phyloP scores from a whole-genome alignment of 2,113 vertebrate genomes.

The Agelaius phoeniceus region DNA sequence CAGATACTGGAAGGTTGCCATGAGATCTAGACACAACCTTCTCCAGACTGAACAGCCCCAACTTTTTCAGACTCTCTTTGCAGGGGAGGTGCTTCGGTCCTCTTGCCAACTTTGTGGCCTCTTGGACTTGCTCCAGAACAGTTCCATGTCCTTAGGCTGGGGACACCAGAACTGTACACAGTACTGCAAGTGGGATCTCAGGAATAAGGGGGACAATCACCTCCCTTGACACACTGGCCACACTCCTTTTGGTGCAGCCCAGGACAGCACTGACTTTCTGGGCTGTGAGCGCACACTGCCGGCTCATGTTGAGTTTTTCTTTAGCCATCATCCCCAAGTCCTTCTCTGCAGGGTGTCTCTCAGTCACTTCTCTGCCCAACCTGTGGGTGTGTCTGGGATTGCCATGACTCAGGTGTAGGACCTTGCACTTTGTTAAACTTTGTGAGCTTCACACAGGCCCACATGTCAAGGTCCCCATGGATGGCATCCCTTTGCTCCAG shows the following conservation, averaged over 20 bases:
- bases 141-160: too few species aligned
- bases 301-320: not conserved
- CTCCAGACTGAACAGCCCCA: not conserved
- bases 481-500: not conserved
- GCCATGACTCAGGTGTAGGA: not conserved
- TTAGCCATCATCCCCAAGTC: not conserved
- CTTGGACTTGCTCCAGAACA: not conserved
- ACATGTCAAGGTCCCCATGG: too few species aligned
- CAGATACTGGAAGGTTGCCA: not conserved
- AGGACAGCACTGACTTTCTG: not conserved
- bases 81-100: not conserved
- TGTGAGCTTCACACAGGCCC: not conserved
- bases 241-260: not conserved
- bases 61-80: rapidly evolving
- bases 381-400: not conserved
- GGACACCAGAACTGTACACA: not conserved
- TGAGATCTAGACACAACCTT: not conserved
- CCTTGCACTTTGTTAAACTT: not conserved
- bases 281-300: rapidly evolving
- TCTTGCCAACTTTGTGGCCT: not conserved
- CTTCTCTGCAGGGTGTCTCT: too few species aligned
- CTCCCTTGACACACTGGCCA: not conserved
- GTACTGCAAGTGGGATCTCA: not conserved
- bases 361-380: not conserved
- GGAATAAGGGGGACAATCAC: not conserved